Evolutionary conservation across 2,797 vertebrate genomes (phyloP), one percentile per base, ranked within the genome.

Genomic region (Anolis apletophallus): DNA sequence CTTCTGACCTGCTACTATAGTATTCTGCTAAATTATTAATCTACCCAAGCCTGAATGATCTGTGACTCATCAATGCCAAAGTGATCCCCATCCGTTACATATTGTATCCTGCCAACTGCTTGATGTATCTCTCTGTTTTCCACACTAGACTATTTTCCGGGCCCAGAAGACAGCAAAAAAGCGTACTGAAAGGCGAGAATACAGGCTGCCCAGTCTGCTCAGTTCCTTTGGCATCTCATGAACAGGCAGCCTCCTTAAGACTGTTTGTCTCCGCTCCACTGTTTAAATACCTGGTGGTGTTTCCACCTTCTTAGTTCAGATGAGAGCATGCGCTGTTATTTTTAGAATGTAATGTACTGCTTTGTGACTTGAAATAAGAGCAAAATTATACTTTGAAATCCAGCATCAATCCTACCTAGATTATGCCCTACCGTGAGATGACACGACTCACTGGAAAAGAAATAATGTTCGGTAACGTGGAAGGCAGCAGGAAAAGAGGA

Each of bases 1-100:
- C 73, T 88, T 52, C 17, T 88, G 23, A 4, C 52, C 88, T 3
- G 26, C 71, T 7, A 29, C 71, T 85, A 80, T 90, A 85, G 52
- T 1, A 75, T 32, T 79, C 71, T 78, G 72, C 10, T 9, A 86
- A 83, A 85, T 46, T 19, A 85, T 79, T 85, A 76, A 85, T 46
- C 34, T n/a, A 12, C 55, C 19, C 19, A 84, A 9, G 19, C 50
- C n/a, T 68, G n/a, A 74, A 64, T 40, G 52, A 77, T 77, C 29
- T 77, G 73, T 77, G 83, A 77, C n/a, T 68, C 57, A 52, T 34
- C 59, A 77, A 64, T 67, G 73, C 14, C 57, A 40, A 17, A 67
- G 77, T 68, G 32, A 50, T 67, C 36, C 59, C 52, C 61, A 26
- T 54, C 46, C 54, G 59, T 19, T 61, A 3, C 29, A 6, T 21